These are phyloP conservation scores for Dipodomys spectabilis DNA, from an alignment of 2,113 vertebrate species.

Conservation along the genomic window DNA sequence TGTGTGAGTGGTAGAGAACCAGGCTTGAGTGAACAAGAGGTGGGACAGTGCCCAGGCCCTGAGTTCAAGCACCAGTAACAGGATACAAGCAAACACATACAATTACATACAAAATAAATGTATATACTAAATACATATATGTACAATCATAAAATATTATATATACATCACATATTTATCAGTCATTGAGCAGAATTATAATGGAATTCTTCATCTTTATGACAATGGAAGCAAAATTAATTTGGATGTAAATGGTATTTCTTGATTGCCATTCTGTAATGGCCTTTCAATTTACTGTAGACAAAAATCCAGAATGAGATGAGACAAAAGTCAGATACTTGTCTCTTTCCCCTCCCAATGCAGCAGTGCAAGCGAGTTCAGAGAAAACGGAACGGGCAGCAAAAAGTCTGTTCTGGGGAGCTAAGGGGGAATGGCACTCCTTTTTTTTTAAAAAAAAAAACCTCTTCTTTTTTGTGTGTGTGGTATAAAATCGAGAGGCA, in stretches of 20 bases:
- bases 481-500: slow-evolving; percentile 36
- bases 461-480: neutral
- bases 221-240: slow-evolving; percentile 55
- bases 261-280: slow-evolving; percentile 50
- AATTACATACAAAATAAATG: too few relatives aligned
- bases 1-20: too few relatives aligned
- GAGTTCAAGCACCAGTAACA: too few relatives aligned
- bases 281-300: slow-evolving; percentile 13
- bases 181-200: slow-evolving; percentile 45
- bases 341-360: neutral
- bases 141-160: too few relatives aligned
- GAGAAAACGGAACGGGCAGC: neutral
- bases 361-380: neutral
- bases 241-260: slow-evolving; percentile 64
- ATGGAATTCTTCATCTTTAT: slow-evolving; percentile 60
- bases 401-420: slow-evolving; percentile 1
- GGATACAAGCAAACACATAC: too few relatives aligned
- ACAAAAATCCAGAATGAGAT: slow-evolving; percentile 43
- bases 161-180: neutral
- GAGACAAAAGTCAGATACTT: neutral
- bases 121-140: too few relatives aligned
- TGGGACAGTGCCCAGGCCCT: too few relatives aligned
- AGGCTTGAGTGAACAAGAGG: too few relatives aligned
- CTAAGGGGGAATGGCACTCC: neutral
- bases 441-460: neutral